phyloP scores from a whole-genome alignment of 2,113 vertebrate species.

The Dendrocopos noguchii region DNA sequence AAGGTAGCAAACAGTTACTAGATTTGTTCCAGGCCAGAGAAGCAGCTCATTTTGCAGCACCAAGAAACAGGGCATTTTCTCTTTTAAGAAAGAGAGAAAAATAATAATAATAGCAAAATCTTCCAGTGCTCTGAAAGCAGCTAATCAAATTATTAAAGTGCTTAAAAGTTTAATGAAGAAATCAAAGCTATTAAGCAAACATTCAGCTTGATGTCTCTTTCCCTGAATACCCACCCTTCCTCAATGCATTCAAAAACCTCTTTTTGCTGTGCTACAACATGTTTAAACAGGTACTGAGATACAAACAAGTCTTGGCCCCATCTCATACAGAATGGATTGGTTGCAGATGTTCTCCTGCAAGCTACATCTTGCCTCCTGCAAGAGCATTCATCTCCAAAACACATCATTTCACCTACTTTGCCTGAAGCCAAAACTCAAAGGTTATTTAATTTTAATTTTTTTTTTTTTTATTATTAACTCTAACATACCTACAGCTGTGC shows the following conservation, averaged over 20 bases:
- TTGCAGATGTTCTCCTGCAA: slow-evolving; percentile 95
- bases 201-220: slow-evolving; percentile 57
- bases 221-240: slow-evolving; percentile 73
- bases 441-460: slow-evolving; percentile 57
- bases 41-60: not conserved
- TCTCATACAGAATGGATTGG: slow-evolving; percentile 90
- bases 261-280: slow-evolving; percentile 80
- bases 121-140: not conserved
- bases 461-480: slow-evolving; percentile 64
- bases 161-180: slow-evolving; percentile 56
- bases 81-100: not conserved
- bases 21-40: not conserved
- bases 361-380: slow-evolving; percentile 92
- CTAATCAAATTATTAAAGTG: slow-evolving; percentile 49
- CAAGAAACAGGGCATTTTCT: not conserved
- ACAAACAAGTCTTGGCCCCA: slow-evolving; percentile 96
- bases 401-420: slow-evolving; percentile 82
- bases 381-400: slow-evolving; percentile 91
- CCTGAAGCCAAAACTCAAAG: slow-evolving; percentile 85
- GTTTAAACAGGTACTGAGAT: slow-evolving; percentile 89
- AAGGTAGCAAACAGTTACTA: not conserved
- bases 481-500: slow-evolving; percentile 61
- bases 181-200: slow-evolving; percentile 63
- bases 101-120: not conserved
- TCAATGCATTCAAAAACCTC: slow-evolving; percentile 80